These are phyloP conservation scores for Drosophila littoralis DNA, from an alignment of 1,140 invertebrate species.

Conservation along the genomic window DNA sequence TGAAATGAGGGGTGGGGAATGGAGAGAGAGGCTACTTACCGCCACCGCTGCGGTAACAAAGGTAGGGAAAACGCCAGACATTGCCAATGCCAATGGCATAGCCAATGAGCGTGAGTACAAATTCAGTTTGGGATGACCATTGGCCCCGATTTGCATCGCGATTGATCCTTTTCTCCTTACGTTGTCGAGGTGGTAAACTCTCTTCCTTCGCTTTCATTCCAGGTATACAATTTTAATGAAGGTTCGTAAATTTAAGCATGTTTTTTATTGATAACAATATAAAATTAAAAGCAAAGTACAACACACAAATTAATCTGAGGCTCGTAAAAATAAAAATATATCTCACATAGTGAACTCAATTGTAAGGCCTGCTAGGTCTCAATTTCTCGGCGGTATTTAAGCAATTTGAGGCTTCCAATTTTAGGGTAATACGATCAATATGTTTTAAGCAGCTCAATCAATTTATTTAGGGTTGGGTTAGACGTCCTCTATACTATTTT, in stretches of 20 bases:
- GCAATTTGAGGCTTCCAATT: too few relatives aligned
- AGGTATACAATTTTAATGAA: constrained; percentile 1
- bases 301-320: neutral
- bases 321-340: neutral
- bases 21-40: constrained; percentile 56
- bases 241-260: neutral
- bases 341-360: neutral
- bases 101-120: constrained; percentile 89
- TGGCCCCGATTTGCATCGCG: constrained; percentile 77
- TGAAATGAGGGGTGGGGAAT: neutral
- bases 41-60: constrained; percentile 87
- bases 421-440: too few relatives aligned
- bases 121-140: constrained; percentile 90
- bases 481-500: too few relatives aligned
- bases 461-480: too few relatives aligned
- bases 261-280: neutral
- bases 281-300: neutral
- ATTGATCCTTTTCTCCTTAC: constrained; percentile 37
- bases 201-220: constrained; percentile 16
- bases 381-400: neutral
- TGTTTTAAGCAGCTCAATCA: too few relatives aligned
- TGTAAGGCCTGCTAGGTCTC: neutral
- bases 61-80: constrained; percentile 92
- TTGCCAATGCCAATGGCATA: constrained; percentile 93
- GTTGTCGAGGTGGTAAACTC: neutral